Evolutionary conservation across 2,888 invertebrate genomes (phyloP), one percentile per base, ranked within the genome.

Genomic region (Cetonia aurata): DNA sequence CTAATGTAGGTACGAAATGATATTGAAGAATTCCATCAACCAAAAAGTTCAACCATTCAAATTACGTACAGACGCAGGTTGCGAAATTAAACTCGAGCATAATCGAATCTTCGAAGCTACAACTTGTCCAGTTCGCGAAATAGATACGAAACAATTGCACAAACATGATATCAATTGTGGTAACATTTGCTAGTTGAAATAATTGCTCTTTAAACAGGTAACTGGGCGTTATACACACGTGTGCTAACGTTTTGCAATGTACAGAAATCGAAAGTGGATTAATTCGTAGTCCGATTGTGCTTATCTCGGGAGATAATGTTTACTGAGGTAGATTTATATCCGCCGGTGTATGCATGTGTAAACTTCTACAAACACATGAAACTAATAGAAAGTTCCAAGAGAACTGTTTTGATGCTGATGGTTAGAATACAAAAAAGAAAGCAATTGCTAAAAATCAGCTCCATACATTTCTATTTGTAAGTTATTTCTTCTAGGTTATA

Each of bases 211-310:
- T 37, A n/a, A 65, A 37, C 17, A 50, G 1, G 25, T 33, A 31
- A 25, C 25, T 33, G 17, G 13, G 33, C 17, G 55, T 57, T 42
- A 57, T 50, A 60, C 50, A 65, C 62, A 65, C 62, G 62, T 65
- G 62, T 15, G 37, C 33, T 65, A 50, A 50, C 6, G 37, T 65
- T 65, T 65, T 65, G 62, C 62, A 65, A 65, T 12, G 17, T 33
- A 50, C 15, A 65, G 33, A 50, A 65, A 65, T 50, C 37, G 62
- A 65, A 65, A 65, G 62, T 65, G 48, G 62, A 65, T 65, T 48
- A 65, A 59, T 59, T 59, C 59, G 44, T 59, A 59, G 42, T 33
- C 37, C 6, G 15, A 50, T 31, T 37, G 37, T 37, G 50, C 33
- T 65, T 65, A 50, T 65, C 50, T 65, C 50, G n/a, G 41, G 37